phyloP scores from a whole-genome alignment of 2,888 invertebrate genomes.

The Tetropium fuscum region DNA sequence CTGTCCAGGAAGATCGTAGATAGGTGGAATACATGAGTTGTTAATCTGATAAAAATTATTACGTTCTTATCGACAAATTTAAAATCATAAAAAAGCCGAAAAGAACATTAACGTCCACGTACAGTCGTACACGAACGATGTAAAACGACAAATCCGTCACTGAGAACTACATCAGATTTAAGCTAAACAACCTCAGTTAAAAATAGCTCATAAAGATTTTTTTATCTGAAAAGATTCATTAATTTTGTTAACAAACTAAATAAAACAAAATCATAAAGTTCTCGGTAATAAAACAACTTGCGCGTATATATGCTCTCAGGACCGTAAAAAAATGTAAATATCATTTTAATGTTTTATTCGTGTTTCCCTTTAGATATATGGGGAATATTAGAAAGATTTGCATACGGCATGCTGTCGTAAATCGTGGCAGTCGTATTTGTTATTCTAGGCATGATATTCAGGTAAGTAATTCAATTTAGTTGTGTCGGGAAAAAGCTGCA shows the following conservation, averaged over 20 bases:
- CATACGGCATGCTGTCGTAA: slow-evolving; percentile 17
- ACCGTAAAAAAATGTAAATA: slow-evolving; percentile 14
- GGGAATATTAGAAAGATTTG: slow-evolving; percentile 9
- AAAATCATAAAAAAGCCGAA: no score
- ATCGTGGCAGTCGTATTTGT: slow-evolving; percentile 3
- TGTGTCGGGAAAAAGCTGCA: slow-evolving; percentile 8
- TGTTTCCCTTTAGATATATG: slow-evolving; percentile 6
- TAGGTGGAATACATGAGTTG: no score
- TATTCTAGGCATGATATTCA: slow-evolving; percentile 7
- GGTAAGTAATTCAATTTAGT: slow-evolving; percentile 14
- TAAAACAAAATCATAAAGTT: neutral
- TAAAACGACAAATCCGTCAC: no score
- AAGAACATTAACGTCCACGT: no score
- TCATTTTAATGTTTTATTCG: slow-evolving; percentile 17
- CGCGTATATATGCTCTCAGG: neutral
- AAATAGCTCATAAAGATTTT: no score
- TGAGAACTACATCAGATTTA: no score
- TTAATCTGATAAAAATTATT: no score
- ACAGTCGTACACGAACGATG: no score
- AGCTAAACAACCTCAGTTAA: no score
- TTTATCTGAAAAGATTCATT: neutral
- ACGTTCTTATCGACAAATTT: no score
- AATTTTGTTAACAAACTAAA: neutral
- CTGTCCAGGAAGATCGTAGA: no score
- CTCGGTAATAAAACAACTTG: neutral